Evolutionary conservation across 2,888 invertebrate species (phyloP).

Genomic region (Tortricodes alternella): DNA sequence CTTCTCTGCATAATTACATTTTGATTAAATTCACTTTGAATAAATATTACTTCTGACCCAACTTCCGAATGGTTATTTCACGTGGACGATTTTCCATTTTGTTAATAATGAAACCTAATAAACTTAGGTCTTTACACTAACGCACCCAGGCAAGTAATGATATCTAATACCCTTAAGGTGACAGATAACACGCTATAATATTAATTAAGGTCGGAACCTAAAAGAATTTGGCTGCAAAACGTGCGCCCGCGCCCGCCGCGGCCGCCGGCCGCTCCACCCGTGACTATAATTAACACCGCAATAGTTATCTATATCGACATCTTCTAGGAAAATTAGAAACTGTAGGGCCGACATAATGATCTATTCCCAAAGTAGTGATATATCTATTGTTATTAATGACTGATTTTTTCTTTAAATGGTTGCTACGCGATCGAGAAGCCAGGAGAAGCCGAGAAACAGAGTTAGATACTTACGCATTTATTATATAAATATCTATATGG

Average conservation of each 20-base stretch:
- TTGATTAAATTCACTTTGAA: too few species aligned
- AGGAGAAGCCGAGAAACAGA: too few species aligned
- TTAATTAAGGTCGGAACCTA: conserved; percentile 36
- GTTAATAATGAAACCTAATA: not conserved
- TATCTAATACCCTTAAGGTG: not conserved
- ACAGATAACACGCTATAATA: conserved; percentile 18
- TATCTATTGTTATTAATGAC: too few species aligned
- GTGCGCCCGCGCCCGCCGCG: conserved; percentile 9
- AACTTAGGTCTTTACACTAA: not conserved
- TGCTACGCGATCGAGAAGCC: too few species aligned
- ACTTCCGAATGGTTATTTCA: too few species aligned
- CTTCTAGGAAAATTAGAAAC: conserved; percentile 15
- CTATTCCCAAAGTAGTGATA: not conserved
- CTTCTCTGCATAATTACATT: too few species aligned
- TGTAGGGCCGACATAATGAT: not conserved
- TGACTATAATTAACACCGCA: conserved; percentile 37
- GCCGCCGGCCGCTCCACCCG: conserved; percentile 33
- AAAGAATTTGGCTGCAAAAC: conserved; percentile 34
- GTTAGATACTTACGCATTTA: too few species aligned
- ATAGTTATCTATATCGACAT: conserved; percentile 25
- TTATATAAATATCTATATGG: too few species aligned
- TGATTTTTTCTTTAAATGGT: too few species aligned
- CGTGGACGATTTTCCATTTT: too few species aligned
- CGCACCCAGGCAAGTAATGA: not conserved
- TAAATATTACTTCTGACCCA: too few species aligned